Evolutionary conservation across 2,113 vertebrate genomes (phyloP), one percentile per base, ranked within the genome.

Genomic region (Anser brachyrhynchus): DNA sequence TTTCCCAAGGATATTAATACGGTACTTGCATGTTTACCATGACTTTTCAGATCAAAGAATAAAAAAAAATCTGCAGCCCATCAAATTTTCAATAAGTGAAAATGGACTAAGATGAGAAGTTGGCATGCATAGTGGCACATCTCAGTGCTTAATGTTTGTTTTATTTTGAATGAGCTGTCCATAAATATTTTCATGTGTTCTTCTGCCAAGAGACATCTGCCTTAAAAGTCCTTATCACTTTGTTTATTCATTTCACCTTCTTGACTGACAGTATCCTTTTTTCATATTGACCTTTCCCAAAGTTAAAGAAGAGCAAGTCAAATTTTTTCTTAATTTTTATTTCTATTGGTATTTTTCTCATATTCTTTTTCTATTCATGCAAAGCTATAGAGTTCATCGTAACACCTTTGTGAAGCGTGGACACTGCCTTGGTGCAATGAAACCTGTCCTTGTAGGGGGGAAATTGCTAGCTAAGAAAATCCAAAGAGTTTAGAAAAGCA

Each of bases 171-270:
- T 89, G 65, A 90, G 33, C 77, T 93, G 49, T 80, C 89, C 70
- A 75, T 93, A 94, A 91, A 81, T 95, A 61, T 37, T 97, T 95
- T 46, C 66, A 69, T 95, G 26, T 19, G 31, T 77, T 93, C 93
- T 88, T 92, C 71, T 75, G 90, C 86, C 84, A 79, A 82, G 78
- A 90, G 84, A 74, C 95, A 95, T 88, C 67, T 95, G 43, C 92
- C 86, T 95, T 79, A 57, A 73, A 95, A 91, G 23, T 87, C 71
- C 52, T 91, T 77, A 96, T 84, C 76, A 55, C 21, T 96, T 94
- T 77, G 67, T 87, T 77, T 77, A 66, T 33, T 80, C 76, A 62
- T 93, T 95, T 94, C 29, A 87, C 66, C 44, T 69, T 84, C 70
- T 59, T 95, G 76, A 84, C 43, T 94, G 93, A 83, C 31, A 82